Evolutionary conservation across 2,797 vertebrate genomes (phyloP).

Genomic region (Gymnocypris eckloni): DNA sequence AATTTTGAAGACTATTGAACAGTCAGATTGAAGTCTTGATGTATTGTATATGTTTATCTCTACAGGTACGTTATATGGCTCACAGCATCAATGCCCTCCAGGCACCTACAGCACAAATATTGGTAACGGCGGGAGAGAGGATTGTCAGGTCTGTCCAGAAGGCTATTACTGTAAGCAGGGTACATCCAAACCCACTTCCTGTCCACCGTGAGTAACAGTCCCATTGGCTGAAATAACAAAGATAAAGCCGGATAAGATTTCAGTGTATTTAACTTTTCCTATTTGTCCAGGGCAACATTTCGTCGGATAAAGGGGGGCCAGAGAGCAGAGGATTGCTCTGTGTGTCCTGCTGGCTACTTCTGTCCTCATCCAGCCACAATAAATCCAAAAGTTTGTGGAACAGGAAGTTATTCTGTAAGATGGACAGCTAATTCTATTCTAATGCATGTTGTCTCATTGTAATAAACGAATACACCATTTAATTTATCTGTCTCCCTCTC

Average conservation of each 20-base stretch:
- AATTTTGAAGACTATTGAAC: not conserved
- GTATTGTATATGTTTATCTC: constrained; percentile 37
- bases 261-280: constrained; percentile 16
- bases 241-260: not conserved
- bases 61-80: constrained; percentile 82
- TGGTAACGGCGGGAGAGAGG: constrained; percentile 77
- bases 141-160: constrained; percentile 83
- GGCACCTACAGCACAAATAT: constrained; percentile 84
- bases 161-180: constrained; percentile 85
- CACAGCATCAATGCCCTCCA: constrained; percentile 86
- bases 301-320: constrained; percentile 74
- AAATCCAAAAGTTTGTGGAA: constrained; percentile 80
- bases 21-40: not conserved
- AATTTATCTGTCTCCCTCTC: not conserved
- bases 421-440: not conserved
- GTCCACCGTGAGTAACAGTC: constrained; percentile 80
- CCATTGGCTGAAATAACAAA: not conserved
- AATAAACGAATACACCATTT: not conserved
- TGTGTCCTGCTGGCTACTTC: constrained; percentile 85
- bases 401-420: constrained; percentile 91
- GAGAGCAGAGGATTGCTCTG: constrained; percentile 78
- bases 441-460: not conserved
- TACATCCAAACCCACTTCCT: constrained; percentile 85
- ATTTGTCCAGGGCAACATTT: constrained; percentile 81
- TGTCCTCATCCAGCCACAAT: constrained; percentile 85